Evolutionary conservation across 2,888 invertebrate species (phyloP).

Genomic region (Tinea semifulvella): DNA sequence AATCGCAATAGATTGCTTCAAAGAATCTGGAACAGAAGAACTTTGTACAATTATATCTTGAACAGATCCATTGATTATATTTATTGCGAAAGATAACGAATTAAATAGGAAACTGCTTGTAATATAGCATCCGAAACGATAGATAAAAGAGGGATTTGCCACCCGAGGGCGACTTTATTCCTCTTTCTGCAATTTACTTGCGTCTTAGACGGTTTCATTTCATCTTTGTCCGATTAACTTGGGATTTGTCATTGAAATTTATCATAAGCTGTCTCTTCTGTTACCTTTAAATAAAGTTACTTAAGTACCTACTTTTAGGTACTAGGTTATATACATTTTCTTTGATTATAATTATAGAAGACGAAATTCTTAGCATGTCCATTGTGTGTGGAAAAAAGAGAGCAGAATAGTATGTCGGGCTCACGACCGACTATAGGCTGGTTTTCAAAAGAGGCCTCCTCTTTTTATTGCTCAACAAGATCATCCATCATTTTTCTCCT

Average conservation of each 20-base stretch:
- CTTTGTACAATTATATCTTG: not conserved
- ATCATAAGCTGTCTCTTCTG: conserved; percentile 8
- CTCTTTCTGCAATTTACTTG: conserved; percentile 5
- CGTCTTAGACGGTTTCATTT: conserved; percentile 7
- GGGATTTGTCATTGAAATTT: not conserved
- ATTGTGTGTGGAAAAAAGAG: too few relatives aligned
- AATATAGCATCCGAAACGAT: not conserved
- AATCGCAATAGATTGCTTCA: too few relatives aligned
- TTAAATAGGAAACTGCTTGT: conserved; percentile 1
- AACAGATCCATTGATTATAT: not conserved
- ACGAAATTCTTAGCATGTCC: too few relatives aligned
- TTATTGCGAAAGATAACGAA: conserved; percentile 6
- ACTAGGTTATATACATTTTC: too few relatives aligned
- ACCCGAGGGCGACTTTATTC: not conserved
- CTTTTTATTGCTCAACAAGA: too few relatives aligned
- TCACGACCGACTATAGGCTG: too few relatives aligned
- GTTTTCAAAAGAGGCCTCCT: too few relatives aligned
- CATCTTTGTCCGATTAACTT: not conserved
- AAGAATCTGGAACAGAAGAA: not conserved
- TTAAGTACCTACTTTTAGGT: too few relatives aligned
- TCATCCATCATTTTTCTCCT: too few relatives aligned
- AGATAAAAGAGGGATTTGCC: conserved; percentile 6
- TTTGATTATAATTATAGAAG: too few relatives aligned
- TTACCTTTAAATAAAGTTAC: conserved; percentile 3
- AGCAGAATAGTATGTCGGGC: too few relatives aligned